A percentile compares a stretch with the other conserved stretches of the same genome.
phyloP scores from a whole-genome alignment of 2,113 vertebrate genomes.

The Pterocles burchelli region DNA sequence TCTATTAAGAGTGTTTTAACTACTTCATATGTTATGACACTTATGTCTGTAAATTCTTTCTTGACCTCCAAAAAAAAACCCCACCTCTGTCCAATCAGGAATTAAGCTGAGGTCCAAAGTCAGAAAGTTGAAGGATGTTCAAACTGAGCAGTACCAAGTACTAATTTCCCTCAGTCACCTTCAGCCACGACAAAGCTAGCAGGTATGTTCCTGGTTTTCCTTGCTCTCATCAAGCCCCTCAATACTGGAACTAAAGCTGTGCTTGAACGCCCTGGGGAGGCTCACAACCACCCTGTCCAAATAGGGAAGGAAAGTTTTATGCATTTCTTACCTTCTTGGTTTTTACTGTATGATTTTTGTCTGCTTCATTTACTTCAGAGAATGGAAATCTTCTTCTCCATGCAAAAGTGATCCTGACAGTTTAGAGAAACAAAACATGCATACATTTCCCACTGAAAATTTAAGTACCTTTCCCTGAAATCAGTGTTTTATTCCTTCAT shows the following conservation, averaged over 20 bases:
- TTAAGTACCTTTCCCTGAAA: not conserved
- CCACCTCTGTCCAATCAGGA: too few relatives aligned
- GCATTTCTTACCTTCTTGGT: not conserved
- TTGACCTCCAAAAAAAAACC: not conserved
- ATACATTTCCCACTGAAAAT: not conserved
- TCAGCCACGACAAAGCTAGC: not conserved
- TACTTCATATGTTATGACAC: not conserved
- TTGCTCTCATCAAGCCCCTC: not conserved
- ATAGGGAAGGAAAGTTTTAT: not conserved
- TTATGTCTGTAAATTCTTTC: not conserved
- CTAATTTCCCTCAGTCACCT: not conserved
- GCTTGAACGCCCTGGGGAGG: not conserved
- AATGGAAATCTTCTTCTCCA: not conserved
- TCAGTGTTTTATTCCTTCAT: not conserved
- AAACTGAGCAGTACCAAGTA: not conserved
- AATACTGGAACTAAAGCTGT: accelerated
- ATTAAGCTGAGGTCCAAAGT: not conserved
- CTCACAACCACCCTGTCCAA: not conserved
- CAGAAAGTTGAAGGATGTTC: not conserved
- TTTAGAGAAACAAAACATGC: not conserved
- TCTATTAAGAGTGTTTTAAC: not conserved
- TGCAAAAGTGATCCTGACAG: not conserved
- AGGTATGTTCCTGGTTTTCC: not conserved
- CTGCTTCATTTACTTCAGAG: not conserved
- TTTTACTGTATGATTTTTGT: not conserved